Conservation (phyloP, 2,888 invertebrate genomes). For the Drosophila mimetica region DNA sequence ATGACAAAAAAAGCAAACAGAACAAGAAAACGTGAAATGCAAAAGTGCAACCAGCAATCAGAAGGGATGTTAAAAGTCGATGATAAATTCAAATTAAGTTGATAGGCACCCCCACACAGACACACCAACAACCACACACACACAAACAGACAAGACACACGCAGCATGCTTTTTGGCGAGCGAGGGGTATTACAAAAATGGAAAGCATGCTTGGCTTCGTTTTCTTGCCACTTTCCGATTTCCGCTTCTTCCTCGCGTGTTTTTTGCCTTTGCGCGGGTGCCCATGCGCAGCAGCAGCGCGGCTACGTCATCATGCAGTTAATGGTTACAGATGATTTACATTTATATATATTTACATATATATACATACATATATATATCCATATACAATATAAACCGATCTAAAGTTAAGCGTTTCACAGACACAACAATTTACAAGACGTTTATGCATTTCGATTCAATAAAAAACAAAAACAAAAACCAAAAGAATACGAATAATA, state of each 20-base stretch:
- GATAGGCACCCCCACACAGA: slow-evolving; percentile 27
- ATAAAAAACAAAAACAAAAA: slow-evolving; percentile 30
- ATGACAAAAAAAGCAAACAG: slow-evolving; percentile 7
- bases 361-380: slow-evolving; percentile 33
- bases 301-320: slow-evolving; percentile 24
- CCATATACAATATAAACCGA: slow-evolving; percentile 38
- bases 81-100: slow-evolving; percentile 54
- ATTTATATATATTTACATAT: slow-evolving; percentile 39
- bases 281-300: slow-evolving; percentile 31
- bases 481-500: slow-evolving; percentile 45
- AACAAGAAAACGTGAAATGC: slow-evolving; percentile 11
- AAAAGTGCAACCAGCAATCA: slow-evolving; percentile 26
- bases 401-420: slow-evolving; percentile 46
- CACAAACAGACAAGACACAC: no score
- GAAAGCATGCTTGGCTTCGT: slow-evolving; percentile 25
- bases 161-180: slow-evolving; percentile 24
- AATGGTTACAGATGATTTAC: slow-evolving; percentile 48
- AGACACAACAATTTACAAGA: slow-evolving; percentile 31
- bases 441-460: slow-evolving; percentile 56
- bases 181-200: slow-evolving; percentile 13
- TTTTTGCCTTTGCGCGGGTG: slow-evolving; percentile 38
- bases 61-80: slow-evolving; percentile 31
- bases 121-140: slow-evolving; percentile 12
- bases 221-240: slow-evolving; percentile 6
- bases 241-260: slow-evolving; percentile 25